Percentiles rank a stretch among this genome's conserved stretches.
phyloP scores from a whole-genome alignment of 2,113 vertebrate species.

The Petrocephalus microphthalmus region DNA sequence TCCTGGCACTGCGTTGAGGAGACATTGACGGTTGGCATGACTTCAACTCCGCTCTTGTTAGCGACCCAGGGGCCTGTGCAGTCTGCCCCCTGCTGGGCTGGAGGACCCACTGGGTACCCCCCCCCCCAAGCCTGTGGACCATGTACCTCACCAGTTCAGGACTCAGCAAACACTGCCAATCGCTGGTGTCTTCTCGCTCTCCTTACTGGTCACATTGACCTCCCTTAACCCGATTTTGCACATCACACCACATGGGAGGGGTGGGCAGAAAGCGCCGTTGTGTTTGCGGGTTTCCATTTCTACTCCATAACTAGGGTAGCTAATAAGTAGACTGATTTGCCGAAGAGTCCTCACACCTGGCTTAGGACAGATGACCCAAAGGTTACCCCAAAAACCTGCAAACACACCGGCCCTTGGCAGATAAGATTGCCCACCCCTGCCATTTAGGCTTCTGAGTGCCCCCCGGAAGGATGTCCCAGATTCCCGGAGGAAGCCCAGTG shows the following conservation, averaged over 20 bases:
- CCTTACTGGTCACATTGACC: constrained; percentile 39
- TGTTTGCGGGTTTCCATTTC: no score
- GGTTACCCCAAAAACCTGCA: no score
- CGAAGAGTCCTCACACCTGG: no score
- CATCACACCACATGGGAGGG: constrained; percentile 7
- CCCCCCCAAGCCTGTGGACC: background rate
- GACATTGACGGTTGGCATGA: background rate
- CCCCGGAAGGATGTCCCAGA: constrained; percentile 19
- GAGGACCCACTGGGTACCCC: background rate
- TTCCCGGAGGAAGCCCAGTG: constrained; percentile 25
- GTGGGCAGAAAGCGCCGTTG: no score
- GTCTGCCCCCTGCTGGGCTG: background rate
- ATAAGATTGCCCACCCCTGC: no score
- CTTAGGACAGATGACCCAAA: no score
- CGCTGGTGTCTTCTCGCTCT: constrained; percentile 5
- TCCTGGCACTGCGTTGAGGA: background rate
- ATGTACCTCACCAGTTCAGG: background rate
- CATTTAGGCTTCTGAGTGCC: constrained; percentile 16
- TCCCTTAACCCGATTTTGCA: constrained; percentile 23
- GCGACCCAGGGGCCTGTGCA: background rate
- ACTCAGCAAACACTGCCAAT: constrained; percentile 20
- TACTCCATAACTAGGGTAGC: no score
- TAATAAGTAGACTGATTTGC: no score
- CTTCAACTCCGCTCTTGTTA: background rate
- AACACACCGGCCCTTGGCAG: no score